Conservation (phyloP, 2,113 vertebrate genomes). For the Notarius lentiginosus region DNA sequence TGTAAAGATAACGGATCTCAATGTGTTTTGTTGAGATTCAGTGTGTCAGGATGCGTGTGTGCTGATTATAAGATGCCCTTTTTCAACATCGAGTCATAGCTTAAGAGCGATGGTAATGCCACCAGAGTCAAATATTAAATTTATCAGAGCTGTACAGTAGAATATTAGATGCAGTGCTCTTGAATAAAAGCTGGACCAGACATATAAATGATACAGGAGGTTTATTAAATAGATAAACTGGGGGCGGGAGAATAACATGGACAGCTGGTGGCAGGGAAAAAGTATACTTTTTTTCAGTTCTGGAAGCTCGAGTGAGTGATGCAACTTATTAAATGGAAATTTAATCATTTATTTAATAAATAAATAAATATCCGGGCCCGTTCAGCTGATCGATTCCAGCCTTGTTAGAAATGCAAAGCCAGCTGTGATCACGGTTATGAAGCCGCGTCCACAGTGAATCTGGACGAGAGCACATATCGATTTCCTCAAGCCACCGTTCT, state of each 20-base stretch:
- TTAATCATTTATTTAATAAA: no score
- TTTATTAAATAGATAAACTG: not conserved
- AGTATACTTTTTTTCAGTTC: not conserved
- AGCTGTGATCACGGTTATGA: slow-evolving; percentile 30
- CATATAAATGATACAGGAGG: not conserved
- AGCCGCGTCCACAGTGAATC: slow-evolving; percentile 34
- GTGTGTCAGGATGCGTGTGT: no score
- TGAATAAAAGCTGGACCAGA: not conserved
- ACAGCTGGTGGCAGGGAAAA: not conserved
- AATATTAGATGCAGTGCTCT: not conserved
- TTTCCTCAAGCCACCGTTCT: not conserved
- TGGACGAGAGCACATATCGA: slow-evolving; percentile 43
- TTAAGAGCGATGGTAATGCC: not conserved
- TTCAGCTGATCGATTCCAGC: slow-evolving; percentile 35
- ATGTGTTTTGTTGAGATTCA: not conserved
- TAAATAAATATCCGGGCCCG: no score
- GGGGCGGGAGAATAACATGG: not conserved
- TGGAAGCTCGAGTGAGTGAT: not conserved
- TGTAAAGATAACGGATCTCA: no score
- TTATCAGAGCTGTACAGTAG: not conserved
- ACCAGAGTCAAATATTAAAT: not conserved
- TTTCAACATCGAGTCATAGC: not conserved
- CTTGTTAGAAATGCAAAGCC: slow-evolving; percentile 23
- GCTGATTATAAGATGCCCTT: no score
- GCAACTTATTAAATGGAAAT: not conserved